Evolutionary conservation across 2,113 vertebrate genomes (phyloP), one percentile per base, ranked within the genome.

Genomic region (Sebastes fasciatus): DNA sequence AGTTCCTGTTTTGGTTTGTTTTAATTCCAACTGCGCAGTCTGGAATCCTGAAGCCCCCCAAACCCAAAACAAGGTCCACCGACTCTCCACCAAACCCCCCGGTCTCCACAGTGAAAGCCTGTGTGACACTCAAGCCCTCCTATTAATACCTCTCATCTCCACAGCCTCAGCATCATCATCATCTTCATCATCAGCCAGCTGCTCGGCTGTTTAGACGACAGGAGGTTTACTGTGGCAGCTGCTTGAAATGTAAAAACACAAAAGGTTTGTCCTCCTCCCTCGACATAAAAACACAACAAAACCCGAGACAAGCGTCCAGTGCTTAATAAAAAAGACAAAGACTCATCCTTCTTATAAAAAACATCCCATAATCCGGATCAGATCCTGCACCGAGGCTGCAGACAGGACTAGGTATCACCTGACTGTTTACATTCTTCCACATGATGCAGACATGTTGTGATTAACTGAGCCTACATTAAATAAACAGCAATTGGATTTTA

Each of bases 91-190:
- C 80, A 91, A 91, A 77, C 81, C 91, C 86, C 85, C 86, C 77
- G 84, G 86, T 90, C 84, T 86, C 84, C 67, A 88, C 86, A 87
- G 89, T 86, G 83, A 92, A 90, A 89, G 85, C 51, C 81, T 77
- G 90, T 77, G 90, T 81, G 89, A 88, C 91, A 88, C 92, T 88
- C 90, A 91, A 91, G 84, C 84, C 72, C 74, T 91, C 91, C 96
- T 96, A 96, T 96, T 95, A 96, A 96, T 96, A 96, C 55, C 92
- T 26, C 83, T 91, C 91, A 86, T 88, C 86, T 86, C 70, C 82
- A 78, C 77, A 85, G 79, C 60, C 62, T 77, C 85, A 26, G 34
- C 82, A 77, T 40, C 88, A 63, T 77, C 87, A 72, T 67, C 89
- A 16, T 69, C 49, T 52, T 74, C 88, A 51, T 74, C 88, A 55